Evolutionary conservation across 2,113 vertebrate genomes (phyloP).

Genomic region (Chionodraco myersi): DNA sequence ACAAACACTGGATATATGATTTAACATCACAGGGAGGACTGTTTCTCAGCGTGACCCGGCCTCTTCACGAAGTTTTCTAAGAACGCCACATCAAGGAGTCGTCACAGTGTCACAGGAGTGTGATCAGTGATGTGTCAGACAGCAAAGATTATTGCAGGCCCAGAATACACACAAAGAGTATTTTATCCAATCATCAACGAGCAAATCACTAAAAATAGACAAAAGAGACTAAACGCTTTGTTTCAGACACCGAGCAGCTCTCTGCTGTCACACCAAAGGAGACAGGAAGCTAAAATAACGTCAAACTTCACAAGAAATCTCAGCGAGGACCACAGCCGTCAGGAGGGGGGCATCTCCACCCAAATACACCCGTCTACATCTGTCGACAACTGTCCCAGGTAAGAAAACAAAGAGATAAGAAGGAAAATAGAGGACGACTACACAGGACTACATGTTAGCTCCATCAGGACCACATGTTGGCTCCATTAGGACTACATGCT

Average conservation of each 20-base stretch:
- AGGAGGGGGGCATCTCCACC: slow-evolving; percentile 72
- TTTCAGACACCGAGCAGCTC: slow-evolving; percentile 62
- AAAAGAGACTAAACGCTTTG: slow-evolving; percentile 65
- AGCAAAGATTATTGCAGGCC: slow-evolving; percentile 66
- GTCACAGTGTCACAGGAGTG: slow-evolving; percentile 61
- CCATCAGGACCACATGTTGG: no score
- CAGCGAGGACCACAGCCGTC: slow-evolving; percentile 75
- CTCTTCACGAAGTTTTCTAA: slow-evolving; percentile 45
- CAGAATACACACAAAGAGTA: slow-evolving; percentile 60
- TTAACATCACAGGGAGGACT: slow-evolving; percentile 47
- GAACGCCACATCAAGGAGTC: slow-evolving; percentile 39
- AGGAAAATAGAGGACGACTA: no score
- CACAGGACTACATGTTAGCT: no score
- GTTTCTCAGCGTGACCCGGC: slow-evolving; percentile 54
- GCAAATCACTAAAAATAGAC: slow-evolving; percentile 80
- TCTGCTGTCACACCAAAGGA: slow-evolving; percentile 77
- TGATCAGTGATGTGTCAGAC: slow-evolving; percentile 71
- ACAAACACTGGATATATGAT: slow-evolving; percentile 70
- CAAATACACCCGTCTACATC: no score
- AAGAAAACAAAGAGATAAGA: no score
- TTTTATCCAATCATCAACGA: slow-evolving; percentile 51
- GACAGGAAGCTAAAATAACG: slow-evolving; percentile 71
- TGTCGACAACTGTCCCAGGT: no score
- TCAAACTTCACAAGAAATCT: slow-evolving; percentile 78
- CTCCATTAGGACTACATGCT: no score